Conservation (phyloP, 2,113 vertebrate genomes). For the Catagonus wagneri region DNA sequence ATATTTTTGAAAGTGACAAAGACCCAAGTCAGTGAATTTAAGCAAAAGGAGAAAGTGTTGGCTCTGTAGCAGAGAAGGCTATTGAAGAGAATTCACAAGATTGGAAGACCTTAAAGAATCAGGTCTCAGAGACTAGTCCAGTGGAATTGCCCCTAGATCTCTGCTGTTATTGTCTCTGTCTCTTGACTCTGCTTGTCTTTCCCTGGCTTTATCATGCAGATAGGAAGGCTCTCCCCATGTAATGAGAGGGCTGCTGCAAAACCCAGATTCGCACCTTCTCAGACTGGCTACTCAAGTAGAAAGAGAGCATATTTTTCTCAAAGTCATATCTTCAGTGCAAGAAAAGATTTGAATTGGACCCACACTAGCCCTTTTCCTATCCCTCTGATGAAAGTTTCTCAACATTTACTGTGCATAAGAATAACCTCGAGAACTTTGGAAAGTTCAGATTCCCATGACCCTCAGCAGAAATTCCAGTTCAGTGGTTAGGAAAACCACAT, state of each 20-base stretch:
- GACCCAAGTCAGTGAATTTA: background rate
- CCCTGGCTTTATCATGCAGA: background rate
- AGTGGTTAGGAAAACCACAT: background rate
- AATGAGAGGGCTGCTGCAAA: background rate
- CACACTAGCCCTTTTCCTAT: background rate
- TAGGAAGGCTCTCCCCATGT: background rate
- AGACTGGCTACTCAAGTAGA: background rate
- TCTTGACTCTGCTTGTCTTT: background rate
- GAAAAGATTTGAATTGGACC: background rate
- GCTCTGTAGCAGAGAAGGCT: background rate
- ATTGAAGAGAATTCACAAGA: background rate
- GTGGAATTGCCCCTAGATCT: background rate
- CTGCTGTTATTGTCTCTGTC: background rate
- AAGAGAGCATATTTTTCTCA: background rate
- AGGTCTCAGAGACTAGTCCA: background rate
- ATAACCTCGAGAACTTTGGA: background rate
- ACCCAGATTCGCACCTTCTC: background rate
- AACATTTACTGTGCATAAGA: background rate
- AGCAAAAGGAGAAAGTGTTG: conserved; percentile 24
- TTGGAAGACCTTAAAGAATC: background rate
- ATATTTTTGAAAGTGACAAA: conserved; percentile 20
- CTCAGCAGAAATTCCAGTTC: conserved; percentile 26
- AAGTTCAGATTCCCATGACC: background rate
- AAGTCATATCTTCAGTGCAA: background rate
- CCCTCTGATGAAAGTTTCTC: background rate